Percentiles rank a stretch among this genome's conserved stretches.
These are phyloP conservation scores for Brachyptera putata DNA, from an alignment of 2,888 invertebrate species.

Conservation along the genomic window DNA sequence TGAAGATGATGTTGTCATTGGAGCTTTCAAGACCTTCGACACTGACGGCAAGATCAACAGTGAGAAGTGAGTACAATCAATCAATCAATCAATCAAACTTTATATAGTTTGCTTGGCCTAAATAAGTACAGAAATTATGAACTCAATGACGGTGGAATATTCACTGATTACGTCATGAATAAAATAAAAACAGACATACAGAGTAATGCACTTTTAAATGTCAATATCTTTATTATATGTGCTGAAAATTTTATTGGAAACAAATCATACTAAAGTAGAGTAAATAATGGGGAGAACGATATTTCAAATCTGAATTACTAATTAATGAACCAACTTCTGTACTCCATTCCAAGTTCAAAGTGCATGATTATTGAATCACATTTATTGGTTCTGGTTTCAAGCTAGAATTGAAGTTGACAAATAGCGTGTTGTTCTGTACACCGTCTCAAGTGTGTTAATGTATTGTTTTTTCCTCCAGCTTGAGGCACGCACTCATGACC, in stretches of 20 bases:
- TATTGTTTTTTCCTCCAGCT: conserved; percentile 48
- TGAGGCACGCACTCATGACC: conserved; percentile 87
- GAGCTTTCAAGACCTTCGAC: conserved; percentile 90
- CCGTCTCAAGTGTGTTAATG: no score
- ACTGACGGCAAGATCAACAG: conserved; percentile 83
- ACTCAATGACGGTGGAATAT: conserved; percentile 12
- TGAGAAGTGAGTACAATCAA: conserved; percentile 56
- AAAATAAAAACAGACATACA: not conserved
- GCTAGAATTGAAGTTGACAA: no score
- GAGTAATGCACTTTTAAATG: not conserved
- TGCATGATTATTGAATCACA: no score
- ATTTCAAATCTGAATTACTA: no score
- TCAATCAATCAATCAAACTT: not conserved
- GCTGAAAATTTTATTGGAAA: no score
- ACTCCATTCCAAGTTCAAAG: no score
- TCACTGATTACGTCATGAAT: conserved; percentile 13
- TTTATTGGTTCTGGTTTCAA: no score
- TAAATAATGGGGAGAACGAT: no score
- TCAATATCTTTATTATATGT: no score
- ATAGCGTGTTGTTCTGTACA: no score
- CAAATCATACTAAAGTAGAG: no score
- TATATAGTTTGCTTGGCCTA: not conserved
- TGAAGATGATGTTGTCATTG: conserved; percentile 87
- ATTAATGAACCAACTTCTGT: no score
- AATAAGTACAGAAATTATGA: conserved; percentile 20